Evolutionary conservation across 2,113 vertebrate genomes (phyloP).

Genomic region (Anoura caudifer): DNA sequence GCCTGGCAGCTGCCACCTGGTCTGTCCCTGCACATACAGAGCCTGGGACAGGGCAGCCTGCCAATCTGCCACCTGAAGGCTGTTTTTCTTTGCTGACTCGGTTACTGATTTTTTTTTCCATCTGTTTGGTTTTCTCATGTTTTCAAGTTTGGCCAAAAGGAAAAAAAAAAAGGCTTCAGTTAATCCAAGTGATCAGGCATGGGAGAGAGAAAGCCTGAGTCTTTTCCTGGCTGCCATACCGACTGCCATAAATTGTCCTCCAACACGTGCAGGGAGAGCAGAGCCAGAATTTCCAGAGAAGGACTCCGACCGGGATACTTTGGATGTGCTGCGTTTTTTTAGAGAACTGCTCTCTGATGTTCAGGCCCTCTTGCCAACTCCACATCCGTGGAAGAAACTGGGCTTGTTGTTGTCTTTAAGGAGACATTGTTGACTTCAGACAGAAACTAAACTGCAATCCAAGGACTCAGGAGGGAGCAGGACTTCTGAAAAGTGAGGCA

Average conservation of each 20-base stretch:
- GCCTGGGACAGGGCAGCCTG: background rate
- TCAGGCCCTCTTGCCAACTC: background rate
- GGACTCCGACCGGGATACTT: background rate
- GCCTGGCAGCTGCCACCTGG: background rate
- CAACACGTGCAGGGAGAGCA: background rate
- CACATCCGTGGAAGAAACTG: background rate
- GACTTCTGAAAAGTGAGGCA: background rate
- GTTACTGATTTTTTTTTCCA: background rate
- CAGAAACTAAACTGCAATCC: background rate
- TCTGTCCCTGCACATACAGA: background rate
- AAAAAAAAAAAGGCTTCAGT: background rate
- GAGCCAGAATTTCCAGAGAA: slow-evolving; percentile 41
- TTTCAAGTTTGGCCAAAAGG: slow-evolving; percentile 22
- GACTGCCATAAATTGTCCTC: slow-evolving; percentile 32
- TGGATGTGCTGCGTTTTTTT: background rate
- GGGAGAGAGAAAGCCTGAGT: slow-evolving; percentile 25
- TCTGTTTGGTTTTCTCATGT: background rate
- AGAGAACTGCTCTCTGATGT: background rate
- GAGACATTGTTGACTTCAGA: background rate
- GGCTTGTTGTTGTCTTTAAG: background rate
- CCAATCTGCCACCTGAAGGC: background rate
- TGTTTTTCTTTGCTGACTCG: slow-evolving; percentile 26
- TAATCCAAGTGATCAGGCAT: slow-evolving; percentile 18
- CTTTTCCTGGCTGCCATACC: slow-evolving; percentile 26
- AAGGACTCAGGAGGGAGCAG: background rate